A percentile compares a stretch with the other conserved stretches of the same genome.
Evolutionary conservation across 2,797 vertebrate species (phyloP).

Genomic region (Cynodonichthys magdalenae): DNA sequence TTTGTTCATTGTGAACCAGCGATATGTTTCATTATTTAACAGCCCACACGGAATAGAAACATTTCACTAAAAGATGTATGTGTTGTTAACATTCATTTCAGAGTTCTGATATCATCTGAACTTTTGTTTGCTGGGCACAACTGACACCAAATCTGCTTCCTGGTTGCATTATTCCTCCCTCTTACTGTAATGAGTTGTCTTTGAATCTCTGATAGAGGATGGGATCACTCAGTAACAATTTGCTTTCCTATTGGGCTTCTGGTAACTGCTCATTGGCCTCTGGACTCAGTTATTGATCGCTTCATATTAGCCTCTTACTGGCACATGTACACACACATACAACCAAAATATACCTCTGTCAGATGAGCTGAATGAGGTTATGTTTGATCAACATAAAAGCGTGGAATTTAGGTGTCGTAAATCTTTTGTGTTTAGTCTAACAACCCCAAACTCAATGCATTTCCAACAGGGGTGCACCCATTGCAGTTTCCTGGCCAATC

Average conservation of each 20-base stretch:
- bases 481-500: too few relatives aligned
- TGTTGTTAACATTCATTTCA: conserved; percentile 4
- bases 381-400: neutral
- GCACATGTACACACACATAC: conserved; percentile 1
- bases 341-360: neutral
- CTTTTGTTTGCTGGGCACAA: conserved; percentile 10
- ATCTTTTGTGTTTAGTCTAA: too few relatives aligned
- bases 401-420: neutral
- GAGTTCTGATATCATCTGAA: neutral
- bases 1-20: neutral
- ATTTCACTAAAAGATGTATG: neutral
- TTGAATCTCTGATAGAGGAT: conserved; percentile 4
- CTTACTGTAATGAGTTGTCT: neutral
- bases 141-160: conserved; percentile 23
- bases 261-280: conserved; percentile 4
- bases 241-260: conserved; percentile 1
- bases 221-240: neutral
- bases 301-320: conserved; percentile 23
- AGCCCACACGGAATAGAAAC: conserved; percentile 6
- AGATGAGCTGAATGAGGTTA: neutral
- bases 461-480: too few relatives aligned
- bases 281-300: conserved; percentile 9
- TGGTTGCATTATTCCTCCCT: neutral
- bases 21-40: too few relatives aligned
- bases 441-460: too few relatives aligned